Percentiles rank a stretch among this genome's conserved stretches.
These are phyloP conservation scores for Poliocrania exsul DNA, from an alignment of 2,797 vertebrate species.

Conservation along the genomic window DNA sequence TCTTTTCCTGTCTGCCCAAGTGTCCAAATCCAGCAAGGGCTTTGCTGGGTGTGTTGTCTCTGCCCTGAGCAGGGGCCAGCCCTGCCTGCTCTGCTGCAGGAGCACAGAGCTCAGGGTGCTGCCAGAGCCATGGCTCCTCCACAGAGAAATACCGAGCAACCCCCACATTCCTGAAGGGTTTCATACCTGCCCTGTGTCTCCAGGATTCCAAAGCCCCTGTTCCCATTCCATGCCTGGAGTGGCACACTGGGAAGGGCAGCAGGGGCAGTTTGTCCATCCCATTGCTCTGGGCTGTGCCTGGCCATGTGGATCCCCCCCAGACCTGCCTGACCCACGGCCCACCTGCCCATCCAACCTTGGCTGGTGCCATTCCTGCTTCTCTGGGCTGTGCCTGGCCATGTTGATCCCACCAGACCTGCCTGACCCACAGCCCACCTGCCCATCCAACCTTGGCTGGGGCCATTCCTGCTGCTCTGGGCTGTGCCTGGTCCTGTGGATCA, in stretches of 20 bases:
- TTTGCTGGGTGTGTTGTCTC: neutral
- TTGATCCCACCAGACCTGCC: neutral
- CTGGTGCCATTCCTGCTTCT: neutral
- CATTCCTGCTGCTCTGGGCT: neutral
- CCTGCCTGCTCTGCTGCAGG: neutral
- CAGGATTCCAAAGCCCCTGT: neutral
- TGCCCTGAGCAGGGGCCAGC: neutral
- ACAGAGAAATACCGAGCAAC: neutral
- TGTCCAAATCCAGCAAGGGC: neutral
- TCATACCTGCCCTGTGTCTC: neutral
- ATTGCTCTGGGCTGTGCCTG: neutral
- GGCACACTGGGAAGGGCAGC: neutral
- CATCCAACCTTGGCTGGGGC: neutral
- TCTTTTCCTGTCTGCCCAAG: neutral
- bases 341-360: neutral
- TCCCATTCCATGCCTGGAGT: neutral
- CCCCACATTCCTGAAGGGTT: neutral
- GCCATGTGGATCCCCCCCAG: neutral
- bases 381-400: neutral
- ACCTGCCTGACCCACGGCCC: neutral
- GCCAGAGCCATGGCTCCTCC: neutral
- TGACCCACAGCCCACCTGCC: neutral
- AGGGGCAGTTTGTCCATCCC: neutral
- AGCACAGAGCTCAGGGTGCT: neutral
- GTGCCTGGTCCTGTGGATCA: neutral